Evolutionary conservation across 2,888 invertebrate genomes (phyloP).

Genomic region (Brachyptera risi): DNA sequence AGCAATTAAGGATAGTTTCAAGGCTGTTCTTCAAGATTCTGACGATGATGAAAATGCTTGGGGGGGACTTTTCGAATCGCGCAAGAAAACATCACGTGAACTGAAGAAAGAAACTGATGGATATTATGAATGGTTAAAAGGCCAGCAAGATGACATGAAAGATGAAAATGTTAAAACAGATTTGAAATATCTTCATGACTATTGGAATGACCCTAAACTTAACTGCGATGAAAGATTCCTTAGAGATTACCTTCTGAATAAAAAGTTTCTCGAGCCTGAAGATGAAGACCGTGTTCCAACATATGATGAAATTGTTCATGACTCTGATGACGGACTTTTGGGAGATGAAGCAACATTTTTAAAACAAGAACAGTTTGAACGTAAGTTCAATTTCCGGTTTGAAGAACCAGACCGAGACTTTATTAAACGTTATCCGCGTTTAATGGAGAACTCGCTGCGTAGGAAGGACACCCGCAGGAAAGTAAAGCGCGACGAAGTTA

Average conservation of each 20-base stretch:
- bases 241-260: constrained; percentile 87
- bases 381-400: constrained; percentile 92
- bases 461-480: constrained; percentile 74
- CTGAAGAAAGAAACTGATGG: constrained; percentile 51
- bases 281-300: constrained; percentile 52
- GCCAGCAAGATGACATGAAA: constrained; percentile 59
- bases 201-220: constrained; percentile 79
- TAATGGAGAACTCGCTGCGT: constrained; percentile 76
- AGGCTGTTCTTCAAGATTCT: constrained; percentile 46
- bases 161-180: constrained; percentile 57
- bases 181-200: constrained; percentile 71
- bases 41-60: constrained; percentile 50
- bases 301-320: constrained; percentile 63
- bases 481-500: constrained; percentile 69
- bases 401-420: constrained; percentile 95
- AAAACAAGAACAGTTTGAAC: constrained; percentile 85
- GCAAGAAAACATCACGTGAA: constrained; percentile 52
- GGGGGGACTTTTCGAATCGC: constrained; percentile 53
- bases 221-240: constrained; percentile 84
- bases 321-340: constrained; percentile 56
- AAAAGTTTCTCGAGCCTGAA: constrained; percentile 56
- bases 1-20: constrained; percentile 60
- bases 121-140: constrained; percentile 77
- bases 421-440: constrained; percentile 87
- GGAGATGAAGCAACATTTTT: constrained; percentile 78